Conservation (phyloP, 2,797 vertebrate species). For the Ciconia nigra region DNA sequence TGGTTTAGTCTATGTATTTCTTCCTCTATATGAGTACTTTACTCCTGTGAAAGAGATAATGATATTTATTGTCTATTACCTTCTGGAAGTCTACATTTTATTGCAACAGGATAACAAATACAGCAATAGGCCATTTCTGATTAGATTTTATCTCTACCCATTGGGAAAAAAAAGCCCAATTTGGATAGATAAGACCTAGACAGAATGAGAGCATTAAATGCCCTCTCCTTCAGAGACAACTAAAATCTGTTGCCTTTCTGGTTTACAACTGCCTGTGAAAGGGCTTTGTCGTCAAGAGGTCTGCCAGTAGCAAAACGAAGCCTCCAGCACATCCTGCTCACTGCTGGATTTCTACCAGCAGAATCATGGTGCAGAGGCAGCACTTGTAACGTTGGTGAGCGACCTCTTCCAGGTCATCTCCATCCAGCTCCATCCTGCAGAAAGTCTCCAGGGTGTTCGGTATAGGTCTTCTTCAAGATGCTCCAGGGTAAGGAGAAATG, state of each 20-base stretch:
- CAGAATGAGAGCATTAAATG: background rate
- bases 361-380: background rate
- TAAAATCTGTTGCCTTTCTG: background rate
- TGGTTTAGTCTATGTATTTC: background rate
- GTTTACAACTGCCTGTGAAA: background rate
- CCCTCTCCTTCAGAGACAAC: background rate
- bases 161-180: background rate
- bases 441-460: background rate
- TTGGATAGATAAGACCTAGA: background rate
- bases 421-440: background rate
- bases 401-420: background rate
- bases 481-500: background rate
- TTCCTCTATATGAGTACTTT: background rate
- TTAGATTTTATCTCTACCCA: background rate
- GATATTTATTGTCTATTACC: background rate
- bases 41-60: background rate
- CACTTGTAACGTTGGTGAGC: accelerated
- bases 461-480: background rate
- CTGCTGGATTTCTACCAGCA: background rate
- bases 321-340: background rate
- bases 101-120: background rate
- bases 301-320: background rate
- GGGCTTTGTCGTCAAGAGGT: background rate
- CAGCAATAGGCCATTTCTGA: background rate
- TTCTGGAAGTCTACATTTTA: background rate